These are phyloP conservation scores for Aplysina aerophoba DNA, from an alignment of 37 sponge, comb jelly and placozoan genomes.

Conservation along the genomic window DNA sequence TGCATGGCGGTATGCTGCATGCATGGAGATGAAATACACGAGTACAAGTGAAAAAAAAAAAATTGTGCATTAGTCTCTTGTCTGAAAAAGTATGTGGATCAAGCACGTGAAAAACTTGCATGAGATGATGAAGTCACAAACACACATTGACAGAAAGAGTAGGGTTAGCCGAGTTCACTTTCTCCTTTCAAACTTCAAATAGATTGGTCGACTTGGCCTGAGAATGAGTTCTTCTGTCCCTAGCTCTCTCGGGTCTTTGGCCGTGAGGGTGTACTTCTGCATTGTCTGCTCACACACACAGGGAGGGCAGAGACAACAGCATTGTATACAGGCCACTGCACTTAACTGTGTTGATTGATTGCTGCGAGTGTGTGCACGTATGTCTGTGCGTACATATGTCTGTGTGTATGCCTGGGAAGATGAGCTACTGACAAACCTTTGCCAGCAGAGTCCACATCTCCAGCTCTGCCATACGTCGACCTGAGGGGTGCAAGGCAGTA, in stretches of 20 bases:
- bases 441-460: conserved; percentile 29
- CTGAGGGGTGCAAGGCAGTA: neutral
- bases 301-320: neutral
- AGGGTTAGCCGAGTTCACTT: neutral
- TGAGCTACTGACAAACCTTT: neutral
- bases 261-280: conserved; percentile 1
- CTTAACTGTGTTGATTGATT: too few relatives aligned
- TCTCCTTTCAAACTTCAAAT: conserved; percentile 20
- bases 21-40: too few relatives aligned
- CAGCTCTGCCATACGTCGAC: conserved; percentile 17
- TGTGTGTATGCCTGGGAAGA: too few relatives aligned
- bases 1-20: too few relatives aligned
- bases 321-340: neutral
- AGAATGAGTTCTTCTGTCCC: conserved; percentile 2
- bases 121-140: too few relatives aligned
- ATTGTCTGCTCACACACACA: neutral
- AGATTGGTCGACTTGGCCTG: conserved; percentile 17
- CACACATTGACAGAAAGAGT: too few relatives aligned
- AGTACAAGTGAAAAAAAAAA: too few relatives aligned
- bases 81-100: too few relatives aligned
- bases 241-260: neutral
- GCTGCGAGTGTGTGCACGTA: too few relatives aligned
- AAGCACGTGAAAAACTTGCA: too few relatives aligned
- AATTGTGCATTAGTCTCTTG: too few relatives aligned
- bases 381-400: too few relatives aligned